phyloP scores from a whole-genome alignment of 2,113 vertebrate genomes.

The Atlantisia rogersi region DNA sequence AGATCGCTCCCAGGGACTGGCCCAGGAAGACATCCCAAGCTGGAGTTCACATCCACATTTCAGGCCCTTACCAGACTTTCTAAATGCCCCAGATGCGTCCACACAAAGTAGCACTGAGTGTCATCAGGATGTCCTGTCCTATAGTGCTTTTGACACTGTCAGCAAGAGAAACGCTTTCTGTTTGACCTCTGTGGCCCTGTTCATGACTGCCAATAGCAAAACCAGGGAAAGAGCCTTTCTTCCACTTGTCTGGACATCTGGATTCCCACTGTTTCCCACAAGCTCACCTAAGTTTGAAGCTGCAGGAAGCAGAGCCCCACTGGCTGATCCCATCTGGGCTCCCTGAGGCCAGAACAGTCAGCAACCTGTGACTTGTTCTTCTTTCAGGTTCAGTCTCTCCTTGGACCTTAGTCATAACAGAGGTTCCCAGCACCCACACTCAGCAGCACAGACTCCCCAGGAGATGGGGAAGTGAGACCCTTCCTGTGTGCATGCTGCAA shows the following conservation, averaged over 20 bases:
- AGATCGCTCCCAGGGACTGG: background rate
- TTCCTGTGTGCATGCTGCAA: background rate
- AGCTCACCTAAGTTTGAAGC: background rate
- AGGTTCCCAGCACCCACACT: background rate
- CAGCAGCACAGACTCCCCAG: background rate
- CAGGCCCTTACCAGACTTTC: background rate
- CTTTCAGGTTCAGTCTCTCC: background rate
- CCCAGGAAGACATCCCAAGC: background rate
- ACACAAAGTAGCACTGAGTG: background rate
- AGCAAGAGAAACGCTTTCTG: background rate
- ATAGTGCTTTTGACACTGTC: background rate
- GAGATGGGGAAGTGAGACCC: background rate
- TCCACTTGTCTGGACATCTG: background rate
- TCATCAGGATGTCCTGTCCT: background rate
- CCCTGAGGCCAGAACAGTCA: background rate
- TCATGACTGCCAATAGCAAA: background rate
- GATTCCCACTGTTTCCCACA: background rate
- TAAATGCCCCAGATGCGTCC: background rate
- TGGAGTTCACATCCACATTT: background rate
- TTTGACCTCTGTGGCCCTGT: background rate
- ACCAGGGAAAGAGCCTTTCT: background rate
- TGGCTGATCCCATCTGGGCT: background rate
- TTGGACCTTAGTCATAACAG: background rate
- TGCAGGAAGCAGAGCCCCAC: background rate
- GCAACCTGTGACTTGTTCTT: fast-evolving